These are phyloP conservation scores for Pterophyllum scalare DNA, from an alignment of 2,113 vertebrate species.

Conservation along the genomic window DNA sequence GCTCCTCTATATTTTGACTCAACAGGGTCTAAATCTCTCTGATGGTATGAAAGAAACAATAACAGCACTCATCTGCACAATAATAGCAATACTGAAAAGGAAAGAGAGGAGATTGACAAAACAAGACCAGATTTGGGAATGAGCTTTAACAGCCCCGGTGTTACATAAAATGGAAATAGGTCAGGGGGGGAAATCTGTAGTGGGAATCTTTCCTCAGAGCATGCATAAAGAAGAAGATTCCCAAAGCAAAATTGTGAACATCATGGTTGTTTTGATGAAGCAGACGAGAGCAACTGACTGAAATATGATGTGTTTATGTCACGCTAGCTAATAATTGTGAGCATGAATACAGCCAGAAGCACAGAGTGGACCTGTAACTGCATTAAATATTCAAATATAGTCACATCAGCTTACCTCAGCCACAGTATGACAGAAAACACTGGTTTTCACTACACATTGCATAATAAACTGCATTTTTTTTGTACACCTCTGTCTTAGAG, in stretches of 20 bases:
- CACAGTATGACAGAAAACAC: background rate
- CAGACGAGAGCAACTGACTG: background rate
- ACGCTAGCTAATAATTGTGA: constrained; percentile 11
- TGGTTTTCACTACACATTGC: background rate
- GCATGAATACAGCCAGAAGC: constrained; percentile 28
- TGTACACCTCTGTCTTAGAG: background rate
- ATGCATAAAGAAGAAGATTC: constrained; percentile 28
- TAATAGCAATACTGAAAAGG: constrained; percentile 11
- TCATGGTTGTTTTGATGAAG: constrained; percentile 49
- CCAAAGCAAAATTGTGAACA: constrained; percentile 44
- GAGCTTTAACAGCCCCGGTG: constrained; percentile 15
- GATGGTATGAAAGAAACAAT: constrained; percentile 45
- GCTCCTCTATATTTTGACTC: constrained; percentile 33
- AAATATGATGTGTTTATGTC: background rate
- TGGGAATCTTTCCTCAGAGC: constrained; percentile 19
- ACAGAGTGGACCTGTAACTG: constrained; percentile 38
- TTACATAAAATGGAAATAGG: constrained; percentile 45
- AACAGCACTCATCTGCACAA: constrained; percentile 27
- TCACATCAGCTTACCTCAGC: constrained; percentile 12
- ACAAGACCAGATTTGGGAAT: constrained; percentile 24
- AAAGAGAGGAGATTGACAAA: constrained; percentile 19
- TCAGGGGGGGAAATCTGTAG: background rate
- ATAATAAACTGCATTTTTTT: constrained; percentile 3
- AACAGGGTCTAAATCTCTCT: constrained; percentile 43
- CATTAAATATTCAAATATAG: constrained; percentile 58